Evolutionary conservation across 92 coral and sea anemone species (phyloP).

Genomic region (Bergia puertoricense): DNA sequence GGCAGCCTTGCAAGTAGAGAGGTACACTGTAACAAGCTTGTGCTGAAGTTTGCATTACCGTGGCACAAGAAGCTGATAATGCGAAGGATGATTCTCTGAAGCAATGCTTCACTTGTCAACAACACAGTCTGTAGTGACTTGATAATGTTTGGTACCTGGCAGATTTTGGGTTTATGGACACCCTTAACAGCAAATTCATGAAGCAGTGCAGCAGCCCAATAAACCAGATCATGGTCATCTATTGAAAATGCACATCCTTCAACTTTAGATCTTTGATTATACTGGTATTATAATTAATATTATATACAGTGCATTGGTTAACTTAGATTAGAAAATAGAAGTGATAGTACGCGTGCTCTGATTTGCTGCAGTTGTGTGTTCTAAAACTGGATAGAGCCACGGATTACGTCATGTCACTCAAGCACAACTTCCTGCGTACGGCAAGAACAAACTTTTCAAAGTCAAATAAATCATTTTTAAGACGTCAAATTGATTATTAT

Average conservation of each 20-base stretch:
- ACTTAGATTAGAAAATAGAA: no score
- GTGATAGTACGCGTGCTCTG: no score
- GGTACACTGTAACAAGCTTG: constrained; percentile 56
- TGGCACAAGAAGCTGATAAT: constrained; percentile 87
- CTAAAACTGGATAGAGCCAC: no score
- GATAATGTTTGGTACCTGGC: constrained; percentile 80
- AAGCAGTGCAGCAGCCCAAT: constrained; percentile 96
- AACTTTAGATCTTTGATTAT: no score
- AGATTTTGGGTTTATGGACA: constrained; percentile 72
- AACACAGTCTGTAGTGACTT: constrained; percentile 81
- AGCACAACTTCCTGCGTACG: no score
- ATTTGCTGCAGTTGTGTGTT: no score
- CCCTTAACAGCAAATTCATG: constrained; percentile 91
- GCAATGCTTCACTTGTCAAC: constrained; percentile 86
- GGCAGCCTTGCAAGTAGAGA: constrained; percentile 81
- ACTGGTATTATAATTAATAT: no score
- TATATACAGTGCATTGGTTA: no score
- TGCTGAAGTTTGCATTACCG: constrained; percentile 77
- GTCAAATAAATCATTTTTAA: no score
- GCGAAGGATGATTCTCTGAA: constrained; percentile 90
- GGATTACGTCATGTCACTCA: no score
- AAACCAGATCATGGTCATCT: constrained; percentile 94
- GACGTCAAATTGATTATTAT: no score
- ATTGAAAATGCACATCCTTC: not conserved
- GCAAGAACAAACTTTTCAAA: no score